Percentiles rank a stretch among this genome's conserved stretches.
Evolutionary conservation across 2,888 invertebrate species (phyloP).

Genomic region (Trichogramma dendrolimi): DNA sequence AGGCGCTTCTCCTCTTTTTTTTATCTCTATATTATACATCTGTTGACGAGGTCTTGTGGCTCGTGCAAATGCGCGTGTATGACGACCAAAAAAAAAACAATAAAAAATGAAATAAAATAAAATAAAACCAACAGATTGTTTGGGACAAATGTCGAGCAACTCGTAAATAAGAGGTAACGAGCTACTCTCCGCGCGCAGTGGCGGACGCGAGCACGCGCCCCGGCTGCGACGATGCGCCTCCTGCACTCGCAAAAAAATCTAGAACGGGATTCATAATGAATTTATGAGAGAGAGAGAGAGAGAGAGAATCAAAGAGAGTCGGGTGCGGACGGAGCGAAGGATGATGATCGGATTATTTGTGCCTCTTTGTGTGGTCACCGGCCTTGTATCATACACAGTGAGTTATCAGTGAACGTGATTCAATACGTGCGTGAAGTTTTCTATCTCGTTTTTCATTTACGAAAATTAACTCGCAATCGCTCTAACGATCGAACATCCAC

Average conservation of each 20-base stretch:
- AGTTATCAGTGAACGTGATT: no score
- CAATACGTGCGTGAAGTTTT: background rate
- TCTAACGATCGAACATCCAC: no score
- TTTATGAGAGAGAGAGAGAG: slow-evolving; percentile 6
- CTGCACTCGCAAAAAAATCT: no score
- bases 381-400: slow-evolving; percentile 18
- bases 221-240: background rate
- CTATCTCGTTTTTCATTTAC: background rate
- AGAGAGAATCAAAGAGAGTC: background rate
- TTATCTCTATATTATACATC: no score
- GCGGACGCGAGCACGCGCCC: slow-evolving; percentile 4
- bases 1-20: no score
- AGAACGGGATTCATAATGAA: slow-evolving; percentile 21
- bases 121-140: background rate
- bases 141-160: slow-evolving; percentile 1
- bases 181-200: background rate
- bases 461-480: background rate
- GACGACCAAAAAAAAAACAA: background rate
- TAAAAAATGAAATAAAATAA: background rate
- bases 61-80: background rate
- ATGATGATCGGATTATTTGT: background rate
- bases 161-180: slow-evolving; percentile 27
- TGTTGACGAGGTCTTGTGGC: no score
- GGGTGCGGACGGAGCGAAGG: no score
- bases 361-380: background rate